Evolutionary conservation across 2,113 vertebrate genomes (phyloP).

Genomic region (Morone chrysops): DNA sequence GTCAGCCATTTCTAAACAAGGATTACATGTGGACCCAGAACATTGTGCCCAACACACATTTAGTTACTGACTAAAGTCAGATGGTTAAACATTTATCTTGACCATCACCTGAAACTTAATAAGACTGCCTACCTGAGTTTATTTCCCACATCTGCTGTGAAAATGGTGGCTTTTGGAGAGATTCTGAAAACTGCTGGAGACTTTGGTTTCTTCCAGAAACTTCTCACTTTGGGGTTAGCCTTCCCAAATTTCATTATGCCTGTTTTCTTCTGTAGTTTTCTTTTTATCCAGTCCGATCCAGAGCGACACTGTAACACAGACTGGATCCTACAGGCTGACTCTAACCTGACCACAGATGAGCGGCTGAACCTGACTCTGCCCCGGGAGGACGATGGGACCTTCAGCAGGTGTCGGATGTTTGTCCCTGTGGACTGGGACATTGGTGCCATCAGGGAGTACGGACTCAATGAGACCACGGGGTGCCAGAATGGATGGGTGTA

Average conservation of each 20-base stretch:
- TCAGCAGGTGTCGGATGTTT: constrained; percentile 86
- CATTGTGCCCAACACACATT: not conserved
- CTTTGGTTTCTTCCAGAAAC: constrained; percentile 86
- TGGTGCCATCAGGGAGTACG: constrained; percentile 69
- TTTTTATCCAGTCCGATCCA: constrained; percentile 80
- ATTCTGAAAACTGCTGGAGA: constrained; percentile 81
- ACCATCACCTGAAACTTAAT: not conserved
- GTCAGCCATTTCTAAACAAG: not conserved
- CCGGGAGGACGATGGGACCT: constrained; percentile 60
- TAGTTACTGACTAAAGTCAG: constrained; percentile 12
- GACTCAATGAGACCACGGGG: constrained; percentile 81
- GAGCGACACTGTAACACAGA: constrained; percentile 80
- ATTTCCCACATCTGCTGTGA: not conserved
- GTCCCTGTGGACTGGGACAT: constrained; percentile 82
- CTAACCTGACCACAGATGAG: constrained; percentile 80
- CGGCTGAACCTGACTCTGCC: constrained; percentile 84
- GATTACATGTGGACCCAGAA: not conserved
- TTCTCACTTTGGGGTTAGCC: constrained; percentile 73
- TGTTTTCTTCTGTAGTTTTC: constrained; percentile 57
- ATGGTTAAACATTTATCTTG: constrained; percentile 69
- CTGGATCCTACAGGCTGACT: constrained; percentile 51
- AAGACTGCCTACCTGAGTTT: not conserved
- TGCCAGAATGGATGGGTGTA: constrained; percentile 87
- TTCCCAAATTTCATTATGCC: constrained; percentile 64
- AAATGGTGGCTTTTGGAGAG: constrained; percentile 82